Conservation (phyloP, 2,888 invertebrate species). For the Cheilosia grossa region DNA sequence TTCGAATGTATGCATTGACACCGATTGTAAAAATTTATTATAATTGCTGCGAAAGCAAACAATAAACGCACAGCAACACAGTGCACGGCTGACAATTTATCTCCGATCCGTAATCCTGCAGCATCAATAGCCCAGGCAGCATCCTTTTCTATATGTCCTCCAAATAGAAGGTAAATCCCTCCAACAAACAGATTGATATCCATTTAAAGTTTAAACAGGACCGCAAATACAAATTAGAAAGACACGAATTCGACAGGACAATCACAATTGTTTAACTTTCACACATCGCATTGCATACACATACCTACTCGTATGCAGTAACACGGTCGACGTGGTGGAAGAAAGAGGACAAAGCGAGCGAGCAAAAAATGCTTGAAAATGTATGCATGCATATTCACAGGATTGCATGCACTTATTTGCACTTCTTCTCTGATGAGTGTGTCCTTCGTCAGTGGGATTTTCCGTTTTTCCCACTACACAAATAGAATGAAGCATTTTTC, state of each 20-base stretch:
- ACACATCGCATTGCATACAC: conserved; percentile 55
- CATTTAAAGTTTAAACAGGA: conserved; percentile 72
- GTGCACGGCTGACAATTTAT: conserved; percentile 7
- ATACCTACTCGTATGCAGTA: not conserved
- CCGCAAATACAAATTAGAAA: conserved; percentile 71
- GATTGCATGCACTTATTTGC: conserved; percentile 67
- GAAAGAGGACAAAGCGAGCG: conserved; percentile 1
- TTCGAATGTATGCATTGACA: conserved; percentile 39
- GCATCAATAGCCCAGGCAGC: conserved; percentile 4
- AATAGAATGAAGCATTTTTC: conserved; percentile 29
- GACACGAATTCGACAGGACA: conserved; percentile 68
- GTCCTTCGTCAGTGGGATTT: conserved; percentile 64
- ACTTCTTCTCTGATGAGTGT: conserved; percentile 64
- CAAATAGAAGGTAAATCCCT: conserved; percentile 56
- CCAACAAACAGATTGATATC: conserved; percentile 72
- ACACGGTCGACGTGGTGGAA: not conserved
- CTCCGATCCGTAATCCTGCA: conserved; percentile 40
- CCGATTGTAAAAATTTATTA: conserved; percentile 51
- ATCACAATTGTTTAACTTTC: conserved; percentile 72
- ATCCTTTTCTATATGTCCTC: conserved; percentile 26
- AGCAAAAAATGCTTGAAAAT: conserved; percentile 18
- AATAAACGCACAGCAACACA: conserved; percentile 20
- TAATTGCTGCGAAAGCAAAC: conserved; percentile 53
- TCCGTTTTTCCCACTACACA: conserved; percentile 56
- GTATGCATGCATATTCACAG: conserved; percentile 55